Conservation (phyloP, 1,140 invertebrate genomes). For the Drosophila leontia region DNA sequence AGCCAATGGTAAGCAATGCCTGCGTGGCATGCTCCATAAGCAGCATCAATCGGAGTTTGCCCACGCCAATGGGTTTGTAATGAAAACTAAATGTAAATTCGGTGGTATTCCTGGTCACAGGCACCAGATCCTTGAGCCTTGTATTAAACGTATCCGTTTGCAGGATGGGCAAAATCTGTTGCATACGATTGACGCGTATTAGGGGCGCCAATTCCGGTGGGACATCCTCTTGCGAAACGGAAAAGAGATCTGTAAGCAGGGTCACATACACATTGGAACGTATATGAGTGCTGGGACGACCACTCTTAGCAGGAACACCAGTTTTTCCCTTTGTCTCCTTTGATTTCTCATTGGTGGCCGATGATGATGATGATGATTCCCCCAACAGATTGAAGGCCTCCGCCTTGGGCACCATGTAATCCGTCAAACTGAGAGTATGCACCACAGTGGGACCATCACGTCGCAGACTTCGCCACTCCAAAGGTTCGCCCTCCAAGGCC, state of each 20-base stretch:
- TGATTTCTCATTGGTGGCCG: conserved; percentile 39
- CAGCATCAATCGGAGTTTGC: conserved; percentile 90
- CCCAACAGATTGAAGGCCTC: conserved; percentile 91
- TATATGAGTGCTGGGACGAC: conserved; percentile 86
- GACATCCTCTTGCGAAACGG: conserved; percentile 86
- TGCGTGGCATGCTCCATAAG: conserved; percentile 93
- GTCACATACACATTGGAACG: conserved; percentile 87
- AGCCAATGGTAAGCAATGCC: conserved; percentile 91
- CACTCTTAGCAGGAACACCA: background rate
- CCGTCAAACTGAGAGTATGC: conserved; percentile 88
- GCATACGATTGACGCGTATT: conserved; percentile 87
- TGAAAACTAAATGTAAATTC: conserved; percentile 87
- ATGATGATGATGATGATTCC: conserved; percentile 84
- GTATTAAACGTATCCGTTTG: conserved; percentile 93
- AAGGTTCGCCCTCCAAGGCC: conserved; percentile 85
- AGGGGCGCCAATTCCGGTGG: conserved; percentile 87
- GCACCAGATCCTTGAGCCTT: conserved; percentile 90
- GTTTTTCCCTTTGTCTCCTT: background rate
- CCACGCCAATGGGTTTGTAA: conserved; percentile 89
- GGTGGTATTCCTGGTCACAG: conserved; percentile 87
- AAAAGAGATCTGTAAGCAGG: conserved; percentile 88
- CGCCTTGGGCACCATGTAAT: conserved; percentile 90
- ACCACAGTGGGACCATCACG: conserved; percentile 86
- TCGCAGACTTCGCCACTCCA: conserved; percentile 86
- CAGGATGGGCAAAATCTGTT: conserved; percentile 93